phyloP scores from a whole-genome alignment of 2,888 invertebrate genomes.

The Eupithecia centaureata region DNA sequence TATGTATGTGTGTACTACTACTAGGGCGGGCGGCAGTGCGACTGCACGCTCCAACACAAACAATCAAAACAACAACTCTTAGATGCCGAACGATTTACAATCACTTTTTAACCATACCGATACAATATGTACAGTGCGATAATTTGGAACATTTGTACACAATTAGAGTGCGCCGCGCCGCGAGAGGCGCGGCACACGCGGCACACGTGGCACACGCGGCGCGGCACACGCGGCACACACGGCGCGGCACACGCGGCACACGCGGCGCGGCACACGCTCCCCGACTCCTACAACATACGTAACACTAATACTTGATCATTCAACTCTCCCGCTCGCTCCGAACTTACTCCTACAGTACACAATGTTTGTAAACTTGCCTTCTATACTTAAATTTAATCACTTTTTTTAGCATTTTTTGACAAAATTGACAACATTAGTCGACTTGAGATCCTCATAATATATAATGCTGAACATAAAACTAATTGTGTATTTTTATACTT shows the following conservation, averaged over 20 bases:
- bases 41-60: not conserved
- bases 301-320: too few species aligned
- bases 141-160: conserved; percentile 14
- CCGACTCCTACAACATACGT: too few species aligned
- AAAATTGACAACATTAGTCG: not conserved
- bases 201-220: too few species aligned
- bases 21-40: too few species aligned
- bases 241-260: too few species aligned
- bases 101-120: conserved; percentile 18
- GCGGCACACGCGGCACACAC: too few species aligned
- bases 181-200: too few species aligned
- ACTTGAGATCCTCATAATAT: not conserved
- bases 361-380: not conserved
- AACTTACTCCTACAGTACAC: not conserved
- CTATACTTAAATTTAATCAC: not conserved
- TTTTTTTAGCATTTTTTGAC: not conserved
- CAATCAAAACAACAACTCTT: not conserved
- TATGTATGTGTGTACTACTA: conserved; percentile 21
- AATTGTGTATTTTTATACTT: too few species aligned
- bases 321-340: too few species aligned
- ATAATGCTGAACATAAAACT: too few species aligned
- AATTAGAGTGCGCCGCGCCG: not conserved
- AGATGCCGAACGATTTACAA: conserved; percentile 22
- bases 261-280: too few species aligned
- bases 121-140: conserved; percentile 20